Base-by-base conservation (phyloP, 2,888 invertebrate species). In the Thymelicus sylvestris region DNA sequence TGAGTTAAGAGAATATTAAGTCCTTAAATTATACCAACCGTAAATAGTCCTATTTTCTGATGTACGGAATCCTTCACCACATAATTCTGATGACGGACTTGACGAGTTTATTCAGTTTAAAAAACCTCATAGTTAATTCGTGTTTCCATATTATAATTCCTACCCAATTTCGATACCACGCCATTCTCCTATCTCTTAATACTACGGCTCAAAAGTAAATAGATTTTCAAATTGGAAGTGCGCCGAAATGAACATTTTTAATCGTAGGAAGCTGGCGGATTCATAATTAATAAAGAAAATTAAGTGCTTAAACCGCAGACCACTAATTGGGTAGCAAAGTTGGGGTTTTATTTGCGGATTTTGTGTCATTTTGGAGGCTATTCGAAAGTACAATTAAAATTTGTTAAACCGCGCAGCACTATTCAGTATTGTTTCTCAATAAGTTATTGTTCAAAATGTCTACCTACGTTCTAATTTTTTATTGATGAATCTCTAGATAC, bases 191-290 rank as follows among this genome's bases (percentile, higher is more conserved):
- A 77, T 77, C 74, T 74, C 75, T 75, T 77, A 75, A 76, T 76
- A 73, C 74, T 73, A 63, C 38, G 71, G 74, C 75, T 76, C 68
- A 72, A 73, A 75, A 72, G 73, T 72, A 75, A 76, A 76, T 74
- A 75, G 73, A 75, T 74, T 75, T 72, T 71, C 71, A 66, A 73
- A 75, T 76, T 70, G 73, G 70, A 72, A 71, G 72, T 70, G 10
- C 70, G 38, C n/a, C 60, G 68, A 72, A 44, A 73, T 72, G 71
- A 74, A 74, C 72, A 74, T 75, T 74, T 74, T 74, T 73, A 75
- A 76, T 70, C 41, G 63, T 38, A 38, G 39, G 57, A 67, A 67
- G 59, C 64, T 39, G 38, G n/a, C 24, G 69, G 70, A 65, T 70
- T 70, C 48, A 59, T 59, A 65, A 66, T 66, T 66, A 72, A 65